Base-by-base conservation (phyloP, 2,797 vertebrate species). In the Poeciliopsis paucimaculata region DNA sequence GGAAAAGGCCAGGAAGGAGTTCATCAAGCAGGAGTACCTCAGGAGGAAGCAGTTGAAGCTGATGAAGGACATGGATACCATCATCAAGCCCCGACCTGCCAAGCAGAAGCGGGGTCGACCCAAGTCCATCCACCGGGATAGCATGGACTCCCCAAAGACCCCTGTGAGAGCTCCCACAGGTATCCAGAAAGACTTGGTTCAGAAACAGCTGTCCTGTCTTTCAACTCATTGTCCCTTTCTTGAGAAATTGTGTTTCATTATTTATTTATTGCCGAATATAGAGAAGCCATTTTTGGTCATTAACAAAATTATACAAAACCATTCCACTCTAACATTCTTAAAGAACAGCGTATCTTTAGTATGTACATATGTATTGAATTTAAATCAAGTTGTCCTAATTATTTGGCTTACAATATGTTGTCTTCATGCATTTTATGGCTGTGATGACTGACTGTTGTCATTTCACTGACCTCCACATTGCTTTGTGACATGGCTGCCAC, bases 21-120 rank as follows among this genome's bases (percentile, higher is more conserved):
- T 97, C 89, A 99, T 99, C 92, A 98, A 98, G 90, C 98, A 98
- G 91, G 98, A 99, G 70, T 98, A 98, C 76, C 96, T 99, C 92
- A 95, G 98, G 84, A 96, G 98, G 87, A 99, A 99, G 92, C 98
- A 99, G 85, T 94, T 99, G 5, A 99, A 99, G 85, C 96, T 99
- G n/a, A 99, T 99, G 98, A 95, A 97, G 88, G 98, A 99, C 86
- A 98, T 99, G 98, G 97, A 98, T 85, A 96, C 94, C 0, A 90
- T 99, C 75, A 97, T 99, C 77, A 98, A 98, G 80, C 95, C 97
- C 11, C 96, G 98, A 4, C 93, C 96, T 4, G 91, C 94, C 88
- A 98, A 96, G 88, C 96, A 97, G 84, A 97, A 97, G 87, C 97
- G 97, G 76, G 95, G 95, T 57, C 95, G 98, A 28, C 98, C 98